Percentiles rank a stretch among this genome's conserved stretches.
Conservation (phyloP, 2,888 invertebrate species). For the Lucinisca nassula region DNA sequence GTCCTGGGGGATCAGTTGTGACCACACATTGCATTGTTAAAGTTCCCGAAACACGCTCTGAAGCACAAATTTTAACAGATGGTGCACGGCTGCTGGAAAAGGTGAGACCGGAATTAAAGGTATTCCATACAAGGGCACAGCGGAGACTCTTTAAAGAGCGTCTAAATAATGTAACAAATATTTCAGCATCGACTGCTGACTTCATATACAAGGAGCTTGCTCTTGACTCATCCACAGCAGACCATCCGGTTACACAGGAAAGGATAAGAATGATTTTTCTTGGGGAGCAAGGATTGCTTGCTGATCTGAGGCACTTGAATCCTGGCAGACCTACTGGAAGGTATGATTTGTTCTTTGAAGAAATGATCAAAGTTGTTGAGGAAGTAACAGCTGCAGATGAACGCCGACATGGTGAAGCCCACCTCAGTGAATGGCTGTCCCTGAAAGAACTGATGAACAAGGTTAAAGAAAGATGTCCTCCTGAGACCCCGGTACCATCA, state of each 20-base stretch:
- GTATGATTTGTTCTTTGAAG: conserved; percentile 51
- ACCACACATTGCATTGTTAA: background rate
- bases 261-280: conserved; percentile 47
- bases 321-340: conserved; percentile 38
- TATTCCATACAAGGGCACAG: conserved; percentile 57
- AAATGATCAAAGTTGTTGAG: conserved; percentile 53
- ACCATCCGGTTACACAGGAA: conserved; percentile 48
- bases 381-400: conserved; percentile 42
- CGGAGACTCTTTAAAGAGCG: conserved; percentile 31
- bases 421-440: conserved; percentile 45
- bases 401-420: conserved; percentile 37
- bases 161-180: conserved; percentile 25
- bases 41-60: background rate
- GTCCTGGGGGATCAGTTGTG: background rate
- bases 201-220: conserved; percentile 57
- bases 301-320: conserved; percentile 53
- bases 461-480: conserved; percentile 46
- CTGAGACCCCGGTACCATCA: conserved; percentile 47
- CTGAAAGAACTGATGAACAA: conserved; percentile 43
- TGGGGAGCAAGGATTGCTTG: conserved; percentile 38
- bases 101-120: conserved; percentile 30
- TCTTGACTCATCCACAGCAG: conserved; percentile 36
- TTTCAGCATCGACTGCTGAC: conserved; percentile 35
- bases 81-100: background rate
- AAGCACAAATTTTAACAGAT: background rate